Conservation (phyloP, 1,140 invertebrate genomes). For the Eupristina koningsbergeri region DNA sequence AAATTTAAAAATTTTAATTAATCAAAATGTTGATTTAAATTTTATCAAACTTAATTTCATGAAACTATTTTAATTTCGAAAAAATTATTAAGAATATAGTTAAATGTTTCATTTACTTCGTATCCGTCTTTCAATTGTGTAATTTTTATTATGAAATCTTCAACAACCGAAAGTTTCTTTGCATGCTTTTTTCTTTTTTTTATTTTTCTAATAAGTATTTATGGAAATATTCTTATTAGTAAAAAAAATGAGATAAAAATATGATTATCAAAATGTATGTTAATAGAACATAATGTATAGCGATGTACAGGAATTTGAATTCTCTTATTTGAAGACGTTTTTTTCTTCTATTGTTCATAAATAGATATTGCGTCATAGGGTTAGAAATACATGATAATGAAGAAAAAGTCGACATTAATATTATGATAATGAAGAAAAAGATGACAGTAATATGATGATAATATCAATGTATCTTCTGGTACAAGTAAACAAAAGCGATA, state of each 20-base stretch:
- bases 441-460: neutral
- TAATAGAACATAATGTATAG: neutral
- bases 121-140: too few relatives aligned
- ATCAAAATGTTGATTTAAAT: too few relatives aligned
- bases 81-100: too few relatives aligned
- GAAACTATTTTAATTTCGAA: too few relatives aligned
- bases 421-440: neutral
- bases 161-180: neutral
- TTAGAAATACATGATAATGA: neutral
- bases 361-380: neutral
- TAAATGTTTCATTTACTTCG: too few relatives aligned
- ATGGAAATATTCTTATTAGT: neutral
- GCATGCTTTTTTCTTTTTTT: neutral
- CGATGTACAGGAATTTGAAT: conserved; percentile 8
- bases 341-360: neutral
- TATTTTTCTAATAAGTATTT: neutral
- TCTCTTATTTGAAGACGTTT: neutral
- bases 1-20: too few relatives aligned
- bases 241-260: neutral
- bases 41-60: too few relatives aligned
- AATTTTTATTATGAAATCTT: neutral
- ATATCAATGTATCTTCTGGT: conserved; percentile 25
- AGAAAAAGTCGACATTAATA: neutral
- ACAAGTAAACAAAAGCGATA: conserved; percentile 21
- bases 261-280: conserved; percentile 6